Base-by-base conservation (phyloP, 2,113 vertebrate species). In the Brachirus orientalis region DNA sequence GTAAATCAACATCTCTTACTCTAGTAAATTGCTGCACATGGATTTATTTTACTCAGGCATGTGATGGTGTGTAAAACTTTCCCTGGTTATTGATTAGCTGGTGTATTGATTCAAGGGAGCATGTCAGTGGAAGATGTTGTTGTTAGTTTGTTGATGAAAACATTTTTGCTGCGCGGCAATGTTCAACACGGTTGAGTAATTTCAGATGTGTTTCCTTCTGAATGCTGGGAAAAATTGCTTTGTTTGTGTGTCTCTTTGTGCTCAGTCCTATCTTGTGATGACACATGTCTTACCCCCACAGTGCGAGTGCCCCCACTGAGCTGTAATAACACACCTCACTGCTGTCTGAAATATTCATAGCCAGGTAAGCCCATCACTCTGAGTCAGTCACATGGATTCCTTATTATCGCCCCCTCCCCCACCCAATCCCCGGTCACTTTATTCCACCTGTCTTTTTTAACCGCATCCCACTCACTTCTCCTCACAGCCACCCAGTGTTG, bases 311-410 rank as follows among this genome's bases (percentile, higher is more conserved):
- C 83, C 86, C 84, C 67, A 76, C 85, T 77, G 86, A 82, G 90
- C 84, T 79, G 82, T 89, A 90, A 92, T 90, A 91, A 90, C 88
- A 90, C 88, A 91, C 83, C 87, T 89, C 87, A 63, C 56, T 86
- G 89, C 73, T 57, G 81, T 69, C 84, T 92, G 89, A 92, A 92
- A 91, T 89, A 92, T 91, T 92, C 87, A 91, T 91, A 68, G 87
- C 60, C 79, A 89, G 86, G 86, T 91, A 90, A 87, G 80, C 79
- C 84, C 80, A 82, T 89, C 83, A 77, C 75, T 89, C 75, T 53
- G 76, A 89, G 85, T 79, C 84, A 78, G 78, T 88, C 88, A 84
- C 80, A 89, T 86, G 82, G 76, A 90, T 87, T 82, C 85, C 79
- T 86, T 88, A 90, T 85, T 87, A 85, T 77, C 60, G 45, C 54